Evolutionary conservation across 1,140 invertebrate genomes (phyloP), one percentile per base, ranked within the genome.

Genomic region (Periplaneta americana): DNA sequence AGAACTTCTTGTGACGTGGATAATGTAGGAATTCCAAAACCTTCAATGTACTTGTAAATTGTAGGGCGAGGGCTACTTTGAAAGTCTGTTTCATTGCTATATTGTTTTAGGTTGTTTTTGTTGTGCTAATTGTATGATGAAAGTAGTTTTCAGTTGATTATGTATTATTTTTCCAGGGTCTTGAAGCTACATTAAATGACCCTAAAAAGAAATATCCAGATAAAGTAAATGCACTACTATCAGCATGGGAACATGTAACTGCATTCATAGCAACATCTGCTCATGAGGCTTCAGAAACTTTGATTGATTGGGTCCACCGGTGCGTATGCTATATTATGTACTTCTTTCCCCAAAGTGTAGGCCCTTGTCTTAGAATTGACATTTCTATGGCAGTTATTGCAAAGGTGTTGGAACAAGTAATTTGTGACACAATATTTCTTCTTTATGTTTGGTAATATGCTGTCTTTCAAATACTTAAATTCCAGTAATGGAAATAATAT

Each of bases 291-390:
- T 87, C 87, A 85, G 87, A 90, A 85, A 86, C 87, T 84, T 88
- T 90, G 85, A 89, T 90, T 88, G 88, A 90, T 88, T 90, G 88
- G 87, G 87, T 89, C 85, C 89, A 90, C 88, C 89, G 88, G 90
- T 91, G 85, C 86, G 86, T 78, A 33, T 28, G 35, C 28, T 17
- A 22, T 31, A 17, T 48, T 78, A 66, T 8, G 15, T 48, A 8
- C 3, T 4, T 2, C 2, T 66, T 66, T 57, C 28, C n/a, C n/a
- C 17, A 48, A 8, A 66, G 48, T 66, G 3, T 66, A n/a, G 22
- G n/a, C 48, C 22, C 22, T 66, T n/a, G 28, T 11, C 10, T 5
- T 28, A 0, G 6, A 66, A 66, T n/a, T n/a, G n/a, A n/a, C n/a
- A n/a, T n/a, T n/a, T n/a, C n/a, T n/a, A n/a, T n/a, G n/a, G n/a